These are phyloP conservation scores for Drosophila cardini DNA, from an alignment of 1,140 invertebrate species.

Conservation along the genomic window DNA sequence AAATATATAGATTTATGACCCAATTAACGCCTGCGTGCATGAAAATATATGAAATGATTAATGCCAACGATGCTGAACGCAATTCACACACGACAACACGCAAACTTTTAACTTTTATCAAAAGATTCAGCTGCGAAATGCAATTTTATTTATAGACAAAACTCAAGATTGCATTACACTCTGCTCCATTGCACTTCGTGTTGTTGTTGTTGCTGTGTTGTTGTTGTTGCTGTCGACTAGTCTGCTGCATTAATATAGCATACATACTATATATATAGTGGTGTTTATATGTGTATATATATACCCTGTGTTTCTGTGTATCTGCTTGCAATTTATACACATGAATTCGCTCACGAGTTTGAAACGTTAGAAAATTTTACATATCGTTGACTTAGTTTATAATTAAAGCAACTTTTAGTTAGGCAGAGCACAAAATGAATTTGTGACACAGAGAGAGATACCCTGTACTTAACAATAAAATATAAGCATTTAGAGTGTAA, in stretches of 20 bases:
- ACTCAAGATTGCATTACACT: conserved; percentile 74
- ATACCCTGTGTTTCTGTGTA: conserved; percentile 17
- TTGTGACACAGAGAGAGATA: not conserved
- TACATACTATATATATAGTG: conserved; percentile 41
- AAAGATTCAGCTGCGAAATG: conserved; percentile 64
- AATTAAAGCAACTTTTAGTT: conserved; percentile 39
- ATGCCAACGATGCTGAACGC: conserved; percentile 42
- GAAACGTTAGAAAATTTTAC: conserved; percentile 36
- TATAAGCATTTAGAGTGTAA: not conserved
- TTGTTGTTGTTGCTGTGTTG: conserved; percentile 12
- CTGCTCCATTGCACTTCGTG: conserved; percentile 61
- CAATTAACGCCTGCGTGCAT: conserved; percentile 72
- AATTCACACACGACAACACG: conserved; percentile 51
- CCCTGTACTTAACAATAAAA: conserved; percentile 5
- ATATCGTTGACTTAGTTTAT: conserved; percentile 49
- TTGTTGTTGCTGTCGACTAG: conserved; percentile 7
- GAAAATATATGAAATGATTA: conserved; percentile 40
- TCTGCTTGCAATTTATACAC: conserved; percentile 27
- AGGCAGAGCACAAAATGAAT: not conserved
- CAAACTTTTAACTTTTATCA: conserved; percentile 77
- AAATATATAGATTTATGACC: conserved; percentile 75
- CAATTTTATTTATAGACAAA: conserved; percentile 68
- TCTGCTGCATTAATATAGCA: conserved; percentile 45
- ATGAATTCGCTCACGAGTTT: conserved; percentile 41
- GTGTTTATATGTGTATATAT: conserved; percentile 27